These are phyloP conservation scores for Pipa parva DNA, from an alignment of 2,113 vertebrate species.

Conservation along the genomic window DNA sequence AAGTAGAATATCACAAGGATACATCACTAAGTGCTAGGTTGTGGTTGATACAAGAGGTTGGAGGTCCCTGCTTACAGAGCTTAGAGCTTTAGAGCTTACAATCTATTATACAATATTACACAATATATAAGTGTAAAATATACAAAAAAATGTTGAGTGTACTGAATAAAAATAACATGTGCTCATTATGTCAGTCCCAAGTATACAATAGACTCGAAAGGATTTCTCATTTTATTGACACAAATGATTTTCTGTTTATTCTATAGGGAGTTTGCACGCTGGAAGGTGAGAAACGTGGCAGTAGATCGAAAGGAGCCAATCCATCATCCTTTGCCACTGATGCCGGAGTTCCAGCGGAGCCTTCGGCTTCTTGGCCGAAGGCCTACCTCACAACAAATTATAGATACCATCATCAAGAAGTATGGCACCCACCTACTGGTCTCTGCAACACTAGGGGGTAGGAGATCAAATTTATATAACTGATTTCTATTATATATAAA, in stretches of 20 bases:
- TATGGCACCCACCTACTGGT: conserved; percentile 98
- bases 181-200: not conserved
- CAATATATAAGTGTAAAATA: too few species aligned
- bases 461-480: too few species aligned
- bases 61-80: too few species aligned
- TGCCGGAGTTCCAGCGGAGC: conserved; percentile 97
- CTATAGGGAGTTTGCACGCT: conserved; percentile 97
- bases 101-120: too few species aligned
- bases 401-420: conserved; percentile 98
- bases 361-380: conserved; percentile 91
- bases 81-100: too few species aligned
- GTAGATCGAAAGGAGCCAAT: conserved; percentile 92
- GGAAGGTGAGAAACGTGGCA: conserved; percentile 99
- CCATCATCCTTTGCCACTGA: conserved; percentile 89
- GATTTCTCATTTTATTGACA: not conserved
- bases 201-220: not conserved
- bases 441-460: conserved; percentile 97
- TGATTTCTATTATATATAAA: too few species aligned
- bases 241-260: conserved; percentile 8
- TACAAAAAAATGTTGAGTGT: too few species aligned
- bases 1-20: too few species aligned
- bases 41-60: too few species aligned
- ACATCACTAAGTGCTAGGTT: too few species aligned
- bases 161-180: too few species aligned
- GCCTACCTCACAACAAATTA: conserved; percentile 95